These are phyloP conservation scores for Zaprionus davidi DNA, from an alignment of 1,140 invertebrate species.

Conservation along the genomic window DNA sequence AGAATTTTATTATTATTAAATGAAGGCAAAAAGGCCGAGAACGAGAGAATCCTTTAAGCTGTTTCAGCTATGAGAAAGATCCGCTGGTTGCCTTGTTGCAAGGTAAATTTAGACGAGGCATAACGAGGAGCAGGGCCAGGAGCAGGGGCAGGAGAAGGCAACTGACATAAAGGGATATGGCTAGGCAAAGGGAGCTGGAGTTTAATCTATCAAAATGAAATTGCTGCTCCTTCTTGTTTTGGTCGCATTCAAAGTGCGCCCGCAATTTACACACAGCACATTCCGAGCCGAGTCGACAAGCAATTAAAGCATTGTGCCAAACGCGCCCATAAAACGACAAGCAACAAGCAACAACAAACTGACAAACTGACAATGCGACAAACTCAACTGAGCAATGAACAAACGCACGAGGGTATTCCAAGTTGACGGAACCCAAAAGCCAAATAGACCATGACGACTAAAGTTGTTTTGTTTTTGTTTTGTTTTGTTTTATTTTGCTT, in stretches of 20 bases:
- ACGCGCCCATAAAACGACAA: slow-evolving; percentile 60
- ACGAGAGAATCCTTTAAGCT: slow-evolving; percentile 67
- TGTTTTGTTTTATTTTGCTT: not conserved
- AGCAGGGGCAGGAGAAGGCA: too few species aligned
- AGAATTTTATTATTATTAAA: slow-evolving; percentile 49
- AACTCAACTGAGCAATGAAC: slow-evolving; percentile 15
- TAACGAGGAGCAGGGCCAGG: too few species aligned
- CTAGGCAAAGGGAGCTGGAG: not conserved
- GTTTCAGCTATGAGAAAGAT: not conserved
- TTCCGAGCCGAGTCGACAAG: slow-evolving; percentile 36
- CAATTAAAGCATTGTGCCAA: slow-evolving; percentile 68
- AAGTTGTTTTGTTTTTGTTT: slow-evolving; percentile 12
- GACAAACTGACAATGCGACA: slow-evolving; percentile 17
- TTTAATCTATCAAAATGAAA: slow-evolving; percentile 50
- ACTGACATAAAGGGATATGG: not conserved
- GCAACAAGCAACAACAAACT: slow-evolving; percentile 3
- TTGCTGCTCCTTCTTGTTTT: slow-evolving; percentile 26
- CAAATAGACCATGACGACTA: slow-evolving; percentile 76
- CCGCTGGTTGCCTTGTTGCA: slow-evolving; percentile 1
- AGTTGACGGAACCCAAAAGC: slow-evolving; percentile 66
- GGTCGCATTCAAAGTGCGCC: slow-evolving; percentile 22
- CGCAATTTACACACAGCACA: slow-evolving; percentile 34
- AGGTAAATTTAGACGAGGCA: slow-evolving; percentile 57
- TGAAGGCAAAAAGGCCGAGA: slow-evolving; percentile 21
- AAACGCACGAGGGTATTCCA: slow-evolving; percentile 26